These are phyloP conservation scores for Oxygymnocypris stewartii DNA, from an alignment of 2,113 vertebrate genomes.

Conservation along the genomic window DNA sequence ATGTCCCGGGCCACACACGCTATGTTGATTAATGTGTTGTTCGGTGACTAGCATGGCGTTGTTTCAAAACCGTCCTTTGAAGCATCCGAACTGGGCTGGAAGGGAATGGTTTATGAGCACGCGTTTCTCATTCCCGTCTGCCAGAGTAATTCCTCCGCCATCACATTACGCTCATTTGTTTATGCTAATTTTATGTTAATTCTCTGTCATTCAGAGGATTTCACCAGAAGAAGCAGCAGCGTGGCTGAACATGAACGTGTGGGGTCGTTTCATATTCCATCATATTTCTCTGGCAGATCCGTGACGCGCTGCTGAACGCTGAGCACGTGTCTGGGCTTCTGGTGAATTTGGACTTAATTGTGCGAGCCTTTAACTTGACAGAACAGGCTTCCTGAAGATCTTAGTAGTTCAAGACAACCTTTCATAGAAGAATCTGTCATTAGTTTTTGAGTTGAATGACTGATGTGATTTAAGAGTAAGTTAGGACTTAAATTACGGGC, in stretches of 20 bases:
- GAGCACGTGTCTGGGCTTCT: not conserved
- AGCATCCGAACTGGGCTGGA: not conserved
- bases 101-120: slow-evolving; percentile 9
- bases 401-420: not conserved
- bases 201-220: slow-evolving; percentile 24
- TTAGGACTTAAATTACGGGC: too few relatives aligned
- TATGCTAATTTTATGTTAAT: slow-evolving; percentile 39
- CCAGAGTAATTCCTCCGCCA: not conserved
- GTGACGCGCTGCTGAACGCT: not conserved
- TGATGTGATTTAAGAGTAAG: not conserved
- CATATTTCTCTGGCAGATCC: not conserved
- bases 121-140: not conserved
- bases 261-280: not conserved
- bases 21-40: not conserved
- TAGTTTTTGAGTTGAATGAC: not conserved
- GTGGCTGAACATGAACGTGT: not conserved
- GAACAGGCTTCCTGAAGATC: not conserved
- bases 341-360: not conserved
- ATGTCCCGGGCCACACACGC: not conserved
- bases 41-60: not conserved
- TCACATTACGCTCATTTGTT: slow-evolving; percentile 27
- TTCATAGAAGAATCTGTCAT: not conserved
- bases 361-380: not conserved
- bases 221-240: not conserved
- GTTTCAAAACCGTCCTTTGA: not conserved